Conservation (phyloP, 2,797 vertebrate species). For the Liparis tanakae region DNA sequence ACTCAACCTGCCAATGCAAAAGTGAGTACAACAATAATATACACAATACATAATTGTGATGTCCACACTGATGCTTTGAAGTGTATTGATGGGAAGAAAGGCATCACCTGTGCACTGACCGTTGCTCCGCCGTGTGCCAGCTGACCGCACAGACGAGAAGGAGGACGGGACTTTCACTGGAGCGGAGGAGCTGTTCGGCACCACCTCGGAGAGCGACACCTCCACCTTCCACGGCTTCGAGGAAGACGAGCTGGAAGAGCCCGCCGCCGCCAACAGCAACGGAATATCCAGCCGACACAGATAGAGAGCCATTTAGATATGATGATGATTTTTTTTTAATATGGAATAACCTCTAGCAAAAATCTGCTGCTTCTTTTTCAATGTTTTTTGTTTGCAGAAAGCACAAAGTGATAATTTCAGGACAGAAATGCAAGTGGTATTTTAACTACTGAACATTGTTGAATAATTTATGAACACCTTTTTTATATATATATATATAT, state of each 20-base stretch:
- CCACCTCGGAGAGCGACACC: constrained; percentile 98
- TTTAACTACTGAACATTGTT: constrained; percentile 83
- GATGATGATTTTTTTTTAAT: constrained; percentile 60
- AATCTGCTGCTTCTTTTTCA: constrained; percentile 83
- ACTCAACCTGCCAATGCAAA: constrained; percentile 92
- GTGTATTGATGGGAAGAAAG: background rate
- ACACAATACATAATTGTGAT: background rate
- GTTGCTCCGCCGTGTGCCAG: constrained; percentile 81
- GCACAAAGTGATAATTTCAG: constrained; percentile 84
- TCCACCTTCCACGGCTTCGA: constrained; percentile 99
- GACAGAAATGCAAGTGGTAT: constrained; percentile 81
- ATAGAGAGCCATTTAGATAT: constrained; percentile 79
- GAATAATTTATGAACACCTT: constrained; percentile 83
- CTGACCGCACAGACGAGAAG: constrained; percentile 90
- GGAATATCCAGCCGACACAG: constrained; percentile 88
- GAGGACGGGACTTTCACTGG: constrained; percentile 87
- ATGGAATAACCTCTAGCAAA: constrained; percentile 81
- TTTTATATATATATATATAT: constrained; percentile 69
- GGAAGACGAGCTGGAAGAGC: constrained; percentile 95
- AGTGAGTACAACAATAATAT: constrained; percentile 82
- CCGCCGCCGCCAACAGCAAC: constrained; percentile 87
- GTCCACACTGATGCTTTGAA: background rate
- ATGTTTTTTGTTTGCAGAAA: constrained; percentile 79
- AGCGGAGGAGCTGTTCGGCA: constrained; percentile 97
- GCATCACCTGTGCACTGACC: constrained; percentile 12